phyloP scores from a whole-genome alignment of 2,797 vertebrate species.

The Halcyon leucocephala region DNA sequence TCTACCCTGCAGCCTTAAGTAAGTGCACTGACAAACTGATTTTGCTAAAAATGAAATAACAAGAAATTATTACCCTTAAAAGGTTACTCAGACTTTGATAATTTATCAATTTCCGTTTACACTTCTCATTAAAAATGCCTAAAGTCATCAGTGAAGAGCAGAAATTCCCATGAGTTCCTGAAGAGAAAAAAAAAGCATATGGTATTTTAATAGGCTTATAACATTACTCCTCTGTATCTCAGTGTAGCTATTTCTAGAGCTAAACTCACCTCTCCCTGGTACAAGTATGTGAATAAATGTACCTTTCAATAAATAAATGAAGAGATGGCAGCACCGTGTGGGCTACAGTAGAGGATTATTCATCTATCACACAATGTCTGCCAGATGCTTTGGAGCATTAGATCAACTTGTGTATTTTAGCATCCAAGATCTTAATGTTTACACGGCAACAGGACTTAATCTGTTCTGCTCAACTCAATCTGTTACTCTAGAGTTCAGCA shows the following conservation, averaged over 20 bases:
- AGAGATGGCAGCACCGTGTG: neutral
- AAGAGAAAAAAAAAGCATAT: neutral
- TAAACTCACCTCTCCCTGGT: neutral
- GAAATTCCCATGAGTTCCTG: neutral
- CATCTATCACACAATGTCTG: neutral
- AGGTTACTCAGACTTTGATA: neutral
- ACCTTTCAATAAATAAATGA: neutral
- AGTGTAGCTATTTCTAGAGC: neutral
- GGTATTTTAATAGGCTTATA: neutral
- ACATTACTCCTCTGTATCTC: neutral
- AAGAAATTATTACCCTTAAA: neutral
- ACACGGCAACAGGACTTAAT: neutral
- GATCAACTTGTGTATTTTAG: neutral
- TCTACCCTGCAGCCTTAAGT: neutral
- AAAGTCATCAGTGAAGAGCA: neutral
- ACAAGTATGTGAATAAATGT: neutral
- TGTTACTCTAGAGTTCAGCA: neutral
- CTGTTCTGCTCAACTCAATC: neutral
- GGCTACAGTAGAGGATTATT: slow-evolving; percentile 6
- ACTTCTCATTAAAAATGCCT: neutral
- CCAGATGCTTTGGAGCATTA: neutral
- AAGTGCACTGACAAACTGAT: neutral
- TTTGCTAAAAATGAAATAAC: neutral
- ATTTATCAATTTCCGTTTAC: neutral
- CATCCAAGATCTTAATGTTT: neutral